Base-by-base conservation (phyloP, 2,888 invertebrate genomes). In the Pristionchus mayeri region DNA sequence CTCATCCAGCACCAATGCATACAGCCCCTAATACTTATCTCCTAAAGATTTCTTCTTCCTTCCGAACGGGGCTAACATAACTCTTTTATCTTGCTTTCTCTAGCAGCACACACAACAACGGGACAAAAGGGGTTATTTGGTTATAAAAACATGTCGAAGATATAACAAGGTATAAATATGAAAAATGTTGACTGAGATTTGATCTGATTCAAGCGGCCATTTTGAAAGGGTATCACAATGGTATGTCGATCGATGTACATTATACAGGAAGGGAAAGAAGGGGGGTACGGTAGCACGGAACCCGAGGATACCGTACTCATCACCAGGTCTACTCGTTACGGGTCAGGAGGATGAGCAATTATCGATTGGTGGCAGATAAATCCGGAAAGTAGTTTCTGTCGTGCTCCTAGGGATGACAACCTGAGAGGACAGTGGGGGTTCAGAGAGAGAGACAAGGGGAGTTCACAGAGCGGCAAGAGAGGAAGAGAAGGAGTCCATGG, bases 91-190 rank as follows among this genome's bases (percentile, higher is more conserved):
- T 67, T 67, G 27, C 30, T 60, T 30, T 60, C 57, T 60, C 60
- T 24, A 60, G 30, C 13, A 27, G 40, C 71, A 71, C 44, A 44
- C 71, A 71, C 7, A 71, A 71, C 71, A 63, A 63, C 63, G 34
- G 34, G 34, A 71, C 21, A 71, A n/a, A 71, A 71, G n/a, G 34
- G 30, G 37, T 44, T 37, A 71, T 71, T 71, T 40, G 40, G 71
- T 37, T 44, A 24, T 18, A 71, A 71, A 11, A 71, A 40, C 71
- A 40, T 71, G 21, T n/a, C 24, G 3, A 40, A 21, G 44, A 44
- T 71, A 71, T 71, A 71, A 71, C 71, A 71, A 71, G 40, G 71
- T 71, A 71, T 71, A 71, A 44, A 71, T 44, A 71, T 71, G 71
- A n/a, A 71, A 71, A 71, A 40, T 71, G n/a, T 40, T 37, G 40